Evolutionary conservation across 2,113 vertebrate genomes (phyloP).

Genomic region (Polypterus bichir): DNA sequence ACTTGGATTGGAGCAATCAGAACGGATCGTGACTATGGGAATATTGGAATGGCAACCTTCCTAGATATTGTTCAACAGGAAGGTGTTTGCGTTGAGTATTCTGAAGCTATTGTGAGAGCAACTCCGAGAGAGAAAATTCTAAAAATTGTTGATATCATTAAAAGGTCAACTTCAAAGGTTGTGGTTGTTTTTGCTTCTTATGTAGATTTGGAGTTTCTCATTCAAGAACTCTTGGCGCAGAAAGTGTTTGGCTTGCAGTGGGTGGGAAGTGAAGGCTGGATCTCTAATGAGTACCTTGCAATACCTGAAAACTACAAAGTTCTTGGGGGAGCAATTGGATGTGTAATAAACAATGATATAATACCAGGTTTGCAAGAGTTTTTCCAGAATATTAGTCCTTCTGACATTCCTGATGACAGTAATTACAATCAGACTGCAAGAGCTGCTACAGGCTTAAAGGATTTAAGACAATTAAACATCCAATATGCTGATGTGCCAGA

Average conservation of each 20-base stretch:
- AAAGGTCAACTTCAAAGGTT: background rate
- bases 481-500: constrained; percentile 1
- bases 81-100: constrained; percentile 9
- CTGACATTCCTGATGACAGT: background rate
- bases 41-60: constrained; percentile 7
- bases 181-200: background rate
- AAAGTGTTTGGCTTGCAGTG: constrained; percentile 1
- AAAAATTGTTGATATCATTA: constrained; percentile 5
- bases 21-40: constrained; percentile 10
- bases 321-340: constrained; percentile 1
- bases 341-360: background rate
- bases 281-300: background rate
- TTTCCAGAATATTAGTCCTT: background rate
- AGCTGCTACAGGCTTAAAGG: background rate
- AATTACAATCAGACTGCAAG: background rate
- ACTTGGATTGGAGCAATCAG: constrained; percentile 11
- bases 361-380: background rate
- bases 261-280: constrained; percentile 1
- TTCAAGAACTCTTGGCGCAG: background rate
- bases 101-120: constrained; percentile 5
- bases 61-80: background rate
- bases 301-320: background rate
- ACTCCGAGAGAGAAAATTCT: constrained; percentile 3
- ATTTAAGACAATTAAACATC: background rate
- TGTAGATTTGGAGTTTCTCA: background rate